Conservation (phyloP, 2,113 vertebrate species). For the Oryzias javanicus region DNA sequence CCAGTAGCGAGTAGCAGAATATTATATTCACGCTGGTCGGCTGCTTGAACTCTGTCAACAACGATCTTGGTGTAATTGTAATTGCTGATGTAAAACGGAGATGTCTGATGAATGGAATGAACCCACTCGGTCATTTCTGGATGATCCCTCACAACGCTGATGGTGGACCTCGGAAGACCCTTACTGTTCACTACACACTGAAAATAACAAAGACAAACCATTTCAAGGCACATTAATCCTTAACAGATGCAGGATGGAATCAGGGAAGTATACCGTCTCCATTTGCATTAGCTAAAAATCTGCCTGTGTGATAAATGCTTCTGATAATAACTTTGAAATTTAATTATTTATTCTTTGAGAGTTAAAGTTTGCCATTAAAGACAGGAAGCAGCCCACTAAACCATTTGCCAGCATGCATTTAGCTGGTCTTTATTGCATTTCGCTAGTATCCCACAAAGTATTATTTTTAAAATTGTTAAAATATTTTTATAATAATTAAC, state of each 20-base stretch:
- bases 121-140: constrained; percentile 77
- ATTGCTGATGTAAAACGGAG: constrained; percentile 72
- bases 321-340: too few species aligned
- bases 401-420: too few species aligned
- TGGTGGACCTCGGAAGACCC: constrained; percentile 44
- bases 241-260: background rate
- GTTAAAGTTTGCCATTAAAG: too few species aligned
- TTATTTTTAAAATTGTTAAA: too few species aligned
- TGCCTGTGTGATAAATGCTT: too few species aligned
- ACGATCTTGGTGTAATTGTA: constrained; percentile 75
- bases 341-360: too few species aligned
- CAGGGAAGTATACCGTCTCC: background rate
- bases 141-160: constrained; percentile 68
- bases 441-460: too few species aligned
- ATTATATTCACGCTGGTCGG: constrained; percentile 55
- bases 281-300: too few species aligned
- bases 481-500: too few species aligned
- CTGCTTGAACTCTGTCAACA: constrained; percentile 67
- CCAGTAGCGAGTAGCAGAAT: constrained; percentile 76
- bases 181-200: constrained; percentile 74
- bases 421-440: too few species aligned
- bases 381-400: too few species aligned
- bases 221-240: background rate
- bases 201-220: constrained; percentile 31
- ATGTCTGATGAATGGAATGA: constrained; percentile 47